Evolutionary conservation across 2,888 invertebrate species (phyloP), one percentile per base, ranked within the genome.

Genomic region (Perizoma affinitatum): DNA sequence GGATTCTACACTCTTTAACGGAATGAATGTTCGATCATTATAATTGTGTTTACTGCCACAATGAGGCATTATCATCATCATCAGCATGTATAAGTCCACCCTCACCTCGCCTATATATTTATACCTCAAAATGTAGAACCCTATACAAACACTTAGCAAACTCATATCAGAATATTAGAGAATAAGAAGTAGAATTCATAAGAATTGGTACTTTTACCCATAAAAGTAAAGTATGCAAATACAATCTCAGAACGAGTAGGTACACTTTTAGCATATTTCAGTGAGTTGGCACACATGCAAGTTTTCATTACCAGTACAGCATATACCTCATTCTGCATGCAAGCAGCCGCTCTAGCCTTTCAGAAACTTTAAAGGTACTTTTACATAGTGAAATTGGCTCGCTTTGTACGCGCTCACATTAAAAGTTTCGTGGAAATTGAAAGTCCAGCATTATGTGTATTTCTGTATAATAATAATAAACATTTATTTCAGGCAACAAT

Each of bases 371-470:
- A 70, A 69, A 68, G 66, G 66, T 65, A 63, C 67, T 67, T 71
- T 70, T 73, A 71, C 70, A 69, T 70, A 71, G 69, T 66, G 61
- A 74, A 74, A 75, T 72, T 72, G 73, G 69, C 63, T 69, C 64
- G 69, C 69, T 70, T 70, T 70, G 69, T 70, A 70, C 61, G 66
- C 66, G 67, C 65, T 66, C 71, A 73, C 72, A 74, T 75, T 75
- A 75, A 73, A 75, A 77, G 67, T 77, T 73, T 66, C 64, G 56
- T 68, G 64, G 59, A 66, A 70, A 70, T 70, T 64, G 67, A 64
- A 71, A 67, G 64, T 53, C 58, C 53, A 3, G 1, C 22, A 2
- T 22, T 22, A 22, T 22, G 22, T 22, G 22, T 22, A 22, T 22
- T 22, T 3, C 3, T 22, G 22, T 22, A 22, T 22, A 22, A 22